Percentiles rank a stretch among this genome's conserved stretches.
Evolutionary conservation across 2,797 vertebrate genomes (phyloP).

Genomic region (Alcedo atthis): DNA sequence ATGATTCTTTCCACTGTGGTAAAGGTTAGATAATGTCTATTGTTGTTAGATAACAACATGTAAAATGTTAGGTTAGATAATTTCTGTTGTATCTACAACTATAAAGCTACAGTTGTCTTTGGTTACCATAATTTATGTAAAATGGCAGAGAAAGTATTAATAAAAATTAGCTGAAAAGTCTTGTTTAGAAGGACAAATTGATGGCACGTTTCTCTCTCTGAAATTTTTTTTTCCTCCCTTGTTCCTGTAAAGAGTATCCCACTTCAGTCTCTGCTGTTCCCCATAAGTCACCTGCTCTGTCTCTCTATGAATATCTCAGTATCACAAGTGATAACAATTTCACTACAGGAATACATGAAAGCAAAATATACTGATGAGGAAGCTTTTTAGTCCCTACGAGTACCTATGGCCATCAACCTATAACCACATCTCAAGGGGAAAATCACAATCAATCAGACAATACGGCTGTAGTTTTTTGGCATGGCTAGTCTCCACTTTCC

Average conservation of each 20-base stretch:
- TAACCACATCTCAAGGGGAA: not conserved
- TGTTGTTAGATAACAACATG: too few species aligned
- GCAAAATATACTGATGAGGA: not conserved
- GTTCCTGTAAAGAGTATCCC: not conserved
- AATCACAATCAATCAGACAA: not conserved
- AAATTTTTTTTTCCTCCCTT: not conserved
- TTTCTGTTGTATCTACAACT: not conserved
- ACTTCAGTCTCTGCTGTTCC: not conserved
- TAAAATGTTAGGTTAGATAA: not conserved
- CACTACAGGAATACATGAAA: not conserved
- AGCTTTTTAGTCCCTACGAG: not conserved
- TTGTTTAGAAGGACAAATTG: not conserved
- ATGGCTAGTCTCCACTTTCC: not conserved
- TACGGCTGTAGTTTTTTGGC: not conserved
- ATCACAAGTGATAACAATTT: not conserved
- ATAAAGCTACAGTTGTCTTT: not conserved
- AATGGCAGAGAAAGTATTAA: not conserved
- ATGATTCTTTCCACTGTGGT: not conserved
- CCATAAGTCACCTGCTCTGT: not conserved
- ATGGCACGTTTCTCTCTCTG: not conserved
- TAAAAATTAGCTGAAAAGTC: not conserved
- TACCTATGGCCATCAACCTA: not conserved
- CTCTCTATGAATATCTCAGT: not conserved
- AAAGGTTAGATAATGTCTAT: not conserved
- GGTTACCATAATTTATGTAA: not conserved